Conservation (phyloP, 2,888 invertebrate species). For the Thalpophila matura region DNA sequence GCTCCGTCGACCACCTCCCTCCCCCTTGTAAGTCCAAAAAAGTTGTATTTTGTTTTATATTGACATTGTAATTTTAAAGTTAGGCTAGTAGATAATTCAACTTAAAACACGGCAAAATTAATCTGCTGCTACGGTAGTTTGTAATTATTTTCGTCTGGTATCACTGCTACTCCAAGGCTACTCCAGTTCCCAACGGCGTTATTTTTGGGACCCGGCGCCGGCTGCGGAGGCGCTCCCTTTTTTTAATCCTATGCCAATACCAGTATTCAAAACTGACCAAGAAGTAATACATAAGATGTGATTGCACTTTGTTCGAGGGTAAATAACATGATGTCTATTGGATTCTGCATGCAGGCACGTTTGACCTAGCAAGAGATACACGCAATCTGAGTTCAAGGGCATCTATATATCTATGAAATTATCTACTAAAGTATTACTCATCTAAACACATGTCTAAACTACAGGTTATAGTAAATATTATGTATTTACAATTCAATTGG, state of each 20-base stretch:
- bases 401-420: slow-evolving; percentile 14
- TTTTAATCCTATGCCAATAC: not conserved
- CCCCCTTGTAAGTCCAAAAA: no score
- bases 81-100: no score
- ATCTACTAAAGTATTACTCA: slow-evolving; percentile 43
- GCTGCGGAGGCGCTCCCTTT: no score
- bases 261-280: not conserved
- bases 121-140: no score
- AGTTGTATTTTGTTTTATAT: no score
- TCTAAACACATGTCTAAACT: slow-evolving; percentile 19
- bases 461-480: slow-evolving; percentile 7
- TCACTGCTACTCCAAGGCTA: no score
- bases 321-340: slow-evolving; percentile 1
- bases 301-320: slow-evolving; percentile 33
- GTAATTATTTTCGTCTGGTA: no score
- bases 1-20: no score
- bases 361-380: slow-evolving; percentile 9
- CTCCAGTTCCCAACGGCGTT: no score
- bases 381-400: slow-evolving; percentile 21
- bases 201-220: no score
- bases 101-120: no score
- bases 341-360: slow-evolving; percentile 6
- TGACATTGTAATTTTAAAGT: no score
- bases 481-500: not conserved
- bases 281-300: not conserved